Evolutionary conservation across 2,113 vertebrate genomes (phyloP).

Genomic region (Pelecanus crispus): DNA sequence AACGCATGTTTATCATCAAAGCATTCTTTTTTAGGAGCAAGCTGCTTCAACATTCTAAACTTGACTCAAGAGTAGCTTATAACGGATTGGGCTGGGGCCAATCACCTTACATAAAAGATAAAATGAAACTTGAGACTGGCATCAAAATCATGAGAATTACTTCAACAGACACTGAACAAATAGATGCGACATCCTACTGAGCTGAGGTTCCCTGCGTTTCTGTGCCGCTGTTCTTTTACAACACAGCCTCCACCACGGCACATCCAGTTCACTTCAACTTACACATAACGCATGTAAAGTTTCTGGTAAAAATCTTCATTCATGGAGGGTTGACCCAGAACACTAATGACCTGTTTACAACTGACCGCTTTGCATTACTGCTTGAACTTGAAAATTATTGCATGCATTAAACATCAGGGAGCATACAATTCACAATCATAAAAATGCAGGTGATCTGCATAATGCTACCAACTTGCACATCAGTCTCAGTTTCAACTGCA

Average conservation of each 20-base stretch:
- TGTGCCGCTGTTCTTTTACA: neutral
- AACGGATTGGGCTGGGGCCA: neutral
- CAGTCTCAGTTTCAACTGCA: neutral
- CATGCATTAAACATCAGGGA: neutral
- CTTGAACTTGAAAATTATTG: neutral
- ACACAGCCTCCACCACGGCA: neutral
- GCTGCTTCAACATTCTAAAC: neutral
- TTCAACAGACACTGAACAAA: neutral
- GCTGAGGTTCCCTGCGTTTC: neutral
- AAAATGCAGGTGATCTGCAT: neutral
- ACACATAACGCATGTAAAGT: rapidly evolving
- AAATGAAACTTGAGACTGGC: neutral
- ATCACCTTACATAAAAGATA: neutral
- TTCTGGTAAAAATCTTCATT: neutral
- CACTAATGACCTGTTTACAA: neutral
- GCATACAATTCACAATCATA: neutral
- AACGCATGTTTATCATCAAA: neutral
- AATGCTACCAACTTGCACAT: neutral
- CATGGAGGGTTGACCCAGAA: neutral
- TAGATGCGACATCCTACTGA: neutral
- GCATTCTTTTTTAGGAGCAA: neutral
- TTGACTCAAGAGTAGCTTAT: neutral
- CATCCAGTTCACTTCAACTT: neutral
- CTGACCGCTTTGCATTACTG: neutral
- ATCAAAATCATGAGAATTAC: neutral